Percentiles rank a stretch among this genome's conserved stretches.
phyloP scores from a whole-genome alignment of 2,888 invertebrate genomes.

The Strigamia maritima region DNA sequence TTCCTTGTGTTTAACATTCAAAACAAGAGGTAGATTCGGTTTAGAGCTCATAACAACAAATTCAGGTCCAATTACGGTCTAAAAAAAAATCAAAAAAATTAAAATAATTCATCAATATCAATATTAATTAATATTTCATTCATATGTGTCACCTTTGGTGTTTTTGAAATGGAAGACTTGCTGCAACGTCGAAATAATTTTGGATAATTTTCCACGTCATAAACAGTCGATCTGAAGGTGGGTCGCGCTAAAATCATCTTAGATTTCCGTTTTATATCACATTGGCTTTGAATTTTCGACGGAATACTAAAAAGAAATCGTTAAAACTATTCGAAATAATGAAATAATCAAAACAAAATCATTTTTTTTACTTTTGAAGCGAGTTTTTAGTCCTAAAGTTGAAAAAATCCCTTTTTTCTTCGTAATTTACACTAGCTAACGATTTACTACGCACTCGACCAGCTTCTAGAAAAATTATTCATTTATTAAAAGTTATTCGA shows the following conservation, averaged over 20 bases:
- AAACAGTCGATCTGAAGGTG: neutral
- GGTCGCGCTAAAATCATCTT: neutral
- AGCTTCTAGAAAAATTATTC: neutral
- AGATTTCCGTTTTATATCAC: neutral
- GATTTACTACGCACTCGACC: neutral
- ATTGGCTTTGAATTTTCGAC: neutral
- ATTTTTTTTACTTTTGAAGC: neutral
- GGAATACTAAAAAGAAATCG: neutral
- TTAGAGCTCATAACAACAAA: conserved; percentile 1
- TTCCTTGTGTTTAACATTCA: neutral
- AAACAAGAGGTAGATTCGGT: neutral
- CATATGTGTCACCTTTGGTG: neutral
- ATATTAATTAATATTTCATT: neutral
- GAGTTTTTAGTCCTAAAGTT: neutral
- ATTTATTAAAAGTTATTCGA: too few species aligned
- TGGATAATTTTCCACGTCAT: neutral
- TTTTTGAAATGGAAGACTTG: neutral
- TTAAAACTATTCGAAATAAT: too few species aligned
- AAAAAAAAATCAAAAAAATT: neutral
- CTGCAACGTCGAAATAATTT: neutral
- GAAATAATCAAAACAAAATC: neutral
- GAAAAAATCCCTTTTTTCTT: neutral
- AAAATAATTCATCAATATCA: neutral
- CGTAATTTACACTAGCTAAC: neutral
- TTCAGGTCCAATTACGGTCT: neutral